These are phyloP conservation scores for Parazoanthus darwini DNA, from an alignment of 92 coral and sea anemone genomes.

Conservation along the genomic window DNA sequence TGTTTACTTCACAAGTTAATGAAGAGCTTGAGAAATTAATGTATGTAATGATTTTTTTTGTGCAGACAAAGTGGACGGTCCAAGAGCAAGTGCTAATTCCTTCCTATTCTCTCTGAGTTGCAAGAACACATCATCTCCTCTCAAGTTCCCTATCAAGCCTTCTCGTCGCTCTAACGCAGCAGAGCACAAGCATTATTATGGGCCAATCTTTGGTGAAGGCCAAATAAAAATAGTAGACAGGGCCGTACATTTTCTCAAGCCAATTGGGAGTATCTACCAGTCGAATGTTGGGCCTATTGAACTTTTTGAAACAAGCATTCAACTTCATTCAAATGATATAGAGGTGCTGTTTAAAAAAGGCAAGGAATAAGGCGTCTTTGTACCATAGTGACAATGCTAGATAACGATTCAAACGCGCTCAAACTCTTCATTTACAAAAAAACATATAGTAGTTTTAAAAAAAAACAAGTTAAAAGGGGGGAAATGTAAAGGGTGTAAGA, in stretches of 20 bases:
- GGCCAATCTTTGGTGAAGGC: background rate
- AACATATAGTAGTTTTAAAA: no score
- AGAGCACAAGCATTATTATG: background rate
- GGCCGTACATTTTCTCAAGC: background rate
- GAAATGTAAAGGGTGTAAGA: no score
- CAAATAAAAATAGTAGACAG: background rate
- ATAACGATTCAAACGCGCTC: background rate
- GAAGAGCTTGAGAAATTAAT: background rate
- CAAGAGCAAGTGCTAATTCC: slow-evolving; percentile 9
- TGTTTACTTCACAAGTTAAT: background rate
- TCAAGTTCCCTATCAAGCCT: slow-evolving; percentile 9
- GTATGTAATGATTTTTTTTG: background rate
- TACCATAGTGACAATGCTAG: no score
- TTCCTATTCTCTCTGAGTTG: slow-evolving; percentile 30
- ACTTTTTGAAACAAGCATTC: background rate
- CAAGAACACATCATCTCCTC: slow-evolving; percentile 4
- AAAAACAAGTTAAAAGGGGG: no score
- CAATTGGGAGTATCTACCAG: slow-evolving; percentile 6
- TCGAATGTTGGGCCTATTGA: background rate
- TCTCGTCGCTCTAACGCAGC: background rate
- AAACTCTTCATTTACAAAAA: no score
- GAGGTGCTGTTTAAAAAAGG: slow-evolving; percentile 36
- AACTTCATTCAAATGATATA: background rate
- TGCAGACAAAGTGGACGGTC: background rate
- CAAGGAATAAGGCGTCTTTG: background rate